Evolutionary conservation across 2,888 invertebrate genomes (phyloP).

Genomic region (Choristoneura rosaceana): DNA sequence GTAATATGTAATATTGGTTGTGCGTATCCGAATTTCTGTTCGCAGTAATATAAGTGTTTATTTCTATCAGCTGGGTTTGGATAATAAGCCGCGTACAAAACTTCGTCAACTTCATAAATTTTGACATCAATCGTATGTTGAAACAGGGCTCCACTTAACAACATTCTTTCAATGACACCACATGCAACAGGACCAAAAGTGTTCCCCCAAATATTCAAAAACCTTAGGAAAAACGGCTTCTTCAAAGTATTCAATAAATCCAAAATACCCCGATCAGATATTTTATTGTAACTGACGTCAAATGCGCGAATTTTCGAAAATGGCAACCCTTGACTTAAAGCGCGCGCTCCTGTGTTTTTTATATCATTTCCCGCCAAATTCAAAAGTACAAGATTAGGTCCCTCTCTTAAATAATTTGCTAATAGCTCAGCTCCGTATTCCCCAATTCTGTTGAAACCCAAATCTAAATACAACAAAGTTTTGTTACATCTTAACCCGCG

Average conservation of each 20-base stretch:
- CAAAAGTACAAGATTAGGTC: constrained; percentile 79
- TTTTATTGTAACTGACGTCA: constrained; percentile 84
- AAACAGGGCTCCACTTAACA: constrained; percentile 64
- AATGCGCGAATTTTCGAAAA: constrained; percentile 84
- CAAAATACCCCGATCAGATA: constrained; percentile 81
- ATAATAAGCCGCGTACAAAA: constrained; percentile 69
- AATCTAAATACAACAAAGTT: constrained; percentile 84
- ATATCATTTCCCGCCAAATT: constrained; percentile 86
- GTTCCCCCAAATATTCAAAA: constrained; percentile 78
- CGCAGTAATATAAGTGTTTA: constrained; percentile 84
- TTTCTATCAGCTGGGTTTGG: constrained; percentile 77
- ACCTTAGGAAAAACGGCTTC: constrained; percentile 74
- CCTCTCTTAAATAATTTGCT: constrained; percentile 79
- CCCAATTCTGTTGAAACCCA: constrained; percentile 86
- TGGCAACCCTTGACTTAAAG: constrained; percentile 83
- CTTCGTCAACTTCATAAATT: constrained; percentile 68
- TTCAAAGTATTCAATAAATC: constrained; percentile 84
- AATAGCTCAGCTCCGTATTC: constrained; percentile 85
- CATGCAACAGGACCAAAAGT: constrained; percentile 72
- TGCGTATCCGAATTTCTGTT: constrained; percentile 74
- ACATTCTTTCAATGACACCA: constrained; percentile 70
- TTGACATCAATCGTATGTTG: constrained; percentile 73
- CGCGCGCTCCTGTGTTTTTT: constrained; percentile 83
- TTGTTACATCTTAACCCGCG: constrained; percentile 80
- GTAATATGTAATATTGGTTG: constrained; percentile 74